Base-by-base conservation (phyloP, 23 tunicate species). In the Styela plicata region DNA sequence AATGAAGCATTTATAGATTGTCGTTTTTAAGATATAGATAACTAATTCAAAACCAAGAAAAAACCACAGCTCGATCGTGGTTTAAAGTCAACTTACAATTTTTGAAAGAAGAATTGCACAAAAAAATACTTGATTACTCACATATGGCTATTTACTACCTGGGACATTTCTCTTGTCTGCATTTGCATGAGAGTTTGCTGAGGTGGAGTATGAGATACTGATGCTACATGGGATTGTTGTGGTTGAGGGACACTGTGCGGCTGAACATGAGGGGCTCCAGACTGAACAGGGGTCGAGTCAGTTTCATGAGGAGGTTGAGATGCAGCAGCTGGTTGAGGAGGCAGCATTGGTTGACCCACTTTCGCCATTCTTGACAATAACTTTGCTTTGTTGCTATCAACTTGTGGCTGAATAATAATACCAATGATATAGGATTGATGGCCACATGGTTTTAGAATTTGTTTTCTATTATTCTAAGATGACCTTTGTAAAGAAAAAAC, bases 281-380 rank as follows among this genome's bases (percentile, higher is more conserved):
- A 7, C 21, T 1, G 32, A 21, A 1, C 35, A 22, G 66, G 34
- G 20, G 30, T 24, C 69, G 57, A 5, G 13, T 44, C 28, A 20
- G 73, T 0, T 52, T 3, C 24, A 0, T 24, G 44, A 33, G 36
- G 65, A 33, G 36, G 65, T 36, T 33, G 78, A 27, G 20, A 74
- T 23, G 0, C 44, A 21, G 24, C 74, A 2, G 83, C 2, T 35
- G 83, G 52, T 26, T 78, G 24, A 32, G 44, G 63, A 5, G 97
- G 97, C 22, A 91, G 74, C 97, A 91, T 86, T 31, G 97, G 85
- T 26, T 86, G 91, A 22, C 97, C 97, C 86, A 91, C 82, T 36
- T 69, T 80, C 25, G 97, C 97, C 97, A 91, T 91, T 74, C 97
- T 65, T 29, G 88, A 84, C 33, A 83, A 63, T 22, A 91, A 23